phyloP scores from a whole-genome alignment of 2,888 invertebrate genomes.

The Saturnia japonica region DNA sequence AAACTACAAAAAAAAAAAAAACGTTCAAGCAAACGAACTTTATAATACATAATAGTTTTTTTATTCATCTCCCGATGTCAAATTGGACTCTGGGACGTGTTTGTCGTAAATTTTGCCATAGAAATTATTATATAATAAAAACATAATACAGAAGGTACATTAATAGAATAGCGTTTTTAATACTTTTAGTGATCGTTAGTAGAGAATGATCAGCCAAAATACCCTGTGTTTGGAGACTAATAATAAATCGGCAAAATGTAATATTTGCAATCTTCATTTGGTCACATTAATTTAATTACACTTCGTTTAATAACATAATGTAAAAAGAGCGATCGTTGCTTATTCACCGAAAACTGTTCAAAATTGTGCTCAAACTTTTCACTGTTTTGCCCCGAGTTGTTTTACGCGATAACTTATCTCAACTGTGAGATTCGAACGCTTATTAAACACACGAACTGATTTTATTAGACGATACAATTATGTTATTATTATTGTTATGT shows the following conservation, averaged over 20 bases:
- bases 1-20: too few species aligned
- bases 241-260: too few species aligned
- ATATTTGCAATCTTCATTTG: too few species aligned
- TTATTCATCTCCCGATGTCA: not conserved
- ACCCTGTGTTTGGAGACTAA: too few species aligned
- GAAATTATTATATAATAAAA: not conserved
- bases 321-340: too few species aligned
- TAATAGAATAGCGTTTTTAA: too few species aligned
- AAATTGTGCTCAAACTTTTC: not conserved
- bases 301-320: too few species aligned
- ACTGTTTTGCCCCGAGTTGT: not conserved
- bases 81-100: not conserved
- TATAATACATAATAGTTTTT: not conserved
- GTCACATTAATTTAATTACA: too few species aligned
- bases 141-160: too few species aligned
- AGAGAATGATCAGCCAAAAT: too few species aligned
- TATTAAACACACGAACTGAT: conserved; percentile 45
- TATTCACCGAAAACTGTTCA: not conserved
- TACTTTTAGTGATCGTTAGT: too few species aligned
- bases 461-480: conserved; percentile 36
- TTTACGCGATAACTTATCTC: not conserved
- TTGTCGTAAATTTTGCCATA: not conserved
- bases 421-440: conserved; percentile 22
- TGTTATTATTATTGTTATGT: conserved; percentile 14
- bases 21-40: too few species aligned